Base-by-base conservation (phyloP, 2,113 vertebrate genomes). In the Silurus glanis region DNA sequence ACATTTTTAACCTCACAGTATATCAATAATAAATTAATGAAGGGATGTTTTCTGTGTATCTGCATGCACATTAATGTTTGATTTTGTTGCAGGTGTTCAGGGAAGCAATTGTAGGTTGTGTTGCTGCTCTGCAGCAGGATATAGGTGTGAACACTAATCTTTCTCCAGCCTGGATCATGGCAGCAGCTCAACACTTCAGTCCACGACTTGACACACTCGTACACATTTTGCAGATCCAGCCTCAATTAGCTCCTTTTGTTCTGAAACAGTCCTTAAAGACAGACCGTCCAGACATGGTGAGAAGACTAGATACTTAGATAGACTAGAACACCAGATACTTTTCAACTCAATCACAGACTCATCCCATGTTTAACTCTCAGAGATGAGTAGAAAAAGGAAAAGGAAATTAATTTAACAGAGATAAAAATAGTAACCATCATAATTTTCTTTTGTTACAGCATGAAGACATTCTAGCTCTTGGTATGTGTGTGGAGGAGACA, bases 121-220 rank as follows among this genome's bases (percentile, higher is more conserved):
- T 95, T 28, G 85, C 71, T 2, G 91, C 94, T 72, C 93, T 95
- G 5, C 94, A 94, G 90, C 59, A 16, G 0, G 89, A 82, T 13
- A 23, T 89, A 66, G 80, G 59, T 0, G 87, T 85, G 28, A 6
- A 0, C 12, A 3, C 83, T 37, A 89, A 91, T 17, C 87, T 93
- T 76, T 94, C 93, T 75, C 94, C 94, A 23, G 91, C 94, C 51
- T 95, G 94, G 94, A 92, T 94, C 28, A 71, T 56, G 82, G 93
- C 92, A 55, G 92, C 93, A 4, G 89, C 83, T 19, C 91, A 85
- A 83, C 82, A 89, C 64, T 94, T 92, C 56, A 83, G 86, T n/a
- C 79, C 80, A 61, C 85, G 94, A 69, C 89, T 95, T 64, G 92
- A 94, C 79, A 88, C 91, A 5, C 93, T 95, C 13, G 64, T 80